Base-by-base conservation (phyloP, 2,113 vertebrate genomes). In the Ia io region DNA sequence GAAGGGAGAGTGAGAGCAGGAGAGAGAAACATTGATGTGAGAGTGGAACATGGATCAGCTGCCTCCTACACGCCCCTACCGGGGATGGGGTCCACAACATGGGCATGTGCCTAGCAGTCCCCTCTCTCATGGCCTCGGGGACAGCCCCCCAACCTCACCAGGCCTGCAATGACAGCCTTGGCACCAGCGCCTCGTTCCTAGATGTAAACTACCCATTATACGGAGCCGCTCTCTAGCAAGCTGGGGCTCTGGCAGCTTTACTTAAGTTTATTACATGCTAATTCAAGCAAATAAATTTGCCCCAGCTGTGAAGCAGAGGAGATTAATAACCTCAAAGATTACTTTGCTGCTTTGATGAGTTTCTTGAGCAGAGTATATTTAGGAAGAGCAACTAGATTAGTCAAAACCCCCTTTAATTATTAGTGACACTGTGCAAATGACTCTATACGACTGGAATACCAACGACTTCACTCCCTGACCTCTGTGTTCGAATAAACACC, bases 281-380 rank as follows among this genome's bases (percentile, higher is more conserved):
- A 99, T 99, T 98, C 98, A 98, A 98, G 98, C 98, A 99, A 98
- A 98, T 99, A 99, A 98, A 98, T 98, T 98, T 98, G 98, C 98
- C 98, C 98, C 97, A 98, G 98, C 98, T 98, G 98, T 98, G 98
- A 98, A 98, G 98, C 98, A 97, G 98, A 98, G 97, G 98, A 98
- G 98, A 99, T 99, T 99, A 99, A 99, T 99, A 99, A 98, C 98
- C 98, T 98, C 96, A 93, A 98, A 97, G 98, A 98, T 98, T 98
- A 98, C 98, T 98, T 98, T 11, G 95, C 98, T 98, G 98, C 98
- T 98, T 98, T 98, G 98, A 98, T 98, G 98, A 98, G 98, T 98
- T 99, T 99, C 98, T 99, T 98, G 97, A 98, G 97, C 92, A 91
- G 98, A 98, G 98, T 98, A 98, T 98, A 98, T 99, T 99, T 98